phyloP scores from a whole-genome alignment of 1,140 invertebrate genomes.

The Meloidogyne hapla region DNA sequence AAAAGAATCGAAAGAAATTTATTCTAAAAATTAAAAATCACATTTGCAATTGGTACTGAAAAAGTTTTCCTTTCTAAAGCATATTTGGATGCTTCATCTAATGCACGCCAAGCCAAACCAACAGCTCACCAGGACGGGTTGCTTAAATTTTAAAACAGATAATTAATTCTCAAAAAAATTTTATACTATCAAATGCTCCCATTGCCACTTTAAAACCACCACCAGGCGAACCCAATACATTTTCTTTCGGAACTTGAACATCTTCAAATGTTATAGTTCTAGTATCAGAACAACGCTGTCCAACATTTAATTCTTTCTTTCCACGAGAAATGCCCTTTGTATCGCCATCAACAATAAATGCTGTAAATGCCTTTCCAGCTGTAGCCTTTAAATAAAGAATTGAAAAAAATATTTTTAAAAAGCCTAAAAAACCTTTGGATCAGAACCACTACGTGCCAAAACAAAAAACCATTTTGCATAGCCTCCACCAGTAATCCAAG shows the following conservation, averaged over 20 bases:
- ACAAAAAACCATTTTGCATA: conserved; percentile 76
- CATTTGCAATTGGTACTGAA: conserved; percentile 76
- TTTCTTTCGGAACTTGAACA: conserved; percentile 80
- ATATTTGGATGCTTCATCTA: conserved; percentile 92
- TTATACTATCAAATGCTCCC: conserved; percentile 88
- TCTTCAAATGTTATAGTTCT: conserved; percentile 95
- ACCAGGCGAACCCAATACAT: conserved; percentile 81
- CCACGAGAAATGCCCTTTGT: conserved; percentile 81
- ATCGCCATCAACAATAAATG: conserved; percentile 90
- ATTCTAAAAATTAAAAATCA: conserved; percentile 36
- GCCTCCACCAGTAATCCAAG: conserved; percentile 51
- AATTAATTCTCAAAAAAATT: conserved; percentile 62
- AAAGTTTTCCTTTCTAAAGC: conserved; percentile 89
- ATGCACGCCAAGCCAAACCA: conserved; percentile 77
- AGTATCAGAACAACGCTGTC: conserved; percentile 91
- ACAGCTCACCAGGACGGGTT: conserved; percentile 71
- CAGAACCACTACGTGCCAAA: conserved; percentile 82
- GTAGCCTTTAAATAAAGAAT: neutral
- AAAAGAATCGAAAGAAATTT: conserved; percentile 18
- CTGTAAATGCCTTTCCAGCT: conserved; percentile 78
- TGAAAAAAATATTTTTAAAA: neutral
- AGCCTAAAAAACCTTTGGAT: conserved; percentile 82
- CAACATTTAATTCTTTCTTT: conserved; percentile 92
- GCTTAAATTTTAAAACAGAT: neutral
- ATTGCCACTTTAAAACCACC: conserved; percentile 94